These are phyloP conservation scores for Chrysogorgia sp. DNA, from an alignment of 92 coral and sea anemone genomes.

Conservation along the genomic window DNA sequence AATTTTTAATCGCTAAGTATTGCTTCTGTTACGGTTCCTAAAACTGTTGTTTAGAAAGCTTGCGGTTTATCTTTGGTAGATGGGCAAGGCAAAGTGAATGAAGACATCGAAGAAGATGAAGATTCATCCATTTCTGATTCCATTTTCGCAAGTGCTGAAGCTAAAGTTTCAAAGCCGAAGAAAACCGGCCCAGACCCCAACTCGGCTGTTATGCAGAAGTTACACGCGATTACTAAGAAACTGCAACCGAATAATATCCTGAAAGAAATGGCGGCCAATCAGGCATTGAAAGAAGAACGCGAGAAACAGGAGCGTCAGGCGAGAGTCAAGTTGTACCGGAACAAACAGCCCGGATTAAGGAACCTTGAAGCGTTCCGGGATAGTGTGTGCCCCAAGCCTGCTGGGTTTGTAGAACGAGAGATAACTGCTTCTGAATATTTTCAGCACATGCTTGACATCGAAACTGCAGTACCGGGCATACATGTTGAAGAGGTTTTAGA, in stretches of 20 bases:
- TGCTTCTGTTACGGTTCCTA: too few relatives aligned
- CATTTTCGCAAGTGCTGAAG: too few relatives aligned
- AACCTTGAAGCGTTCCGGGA: constrained; percentile 29
- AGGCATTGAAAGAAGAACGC: background rate
- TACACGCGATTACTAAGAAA: background rate
- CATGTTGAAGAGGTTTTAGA: background rate
- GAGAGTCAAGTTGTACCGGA: background rate
- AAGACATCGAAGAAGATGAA: too few relatives aligned
- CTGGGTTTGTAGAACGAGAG: background rate
- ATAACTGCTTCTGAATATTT: background rate
- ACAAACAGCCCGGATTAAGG: constrained; percentile 14
- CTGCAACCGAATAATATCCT: background rate
- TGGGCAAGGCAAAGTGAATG: too few relatives aligned
- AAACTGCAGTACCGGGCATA: background rate
- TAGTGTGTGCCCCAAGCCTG: background rate
- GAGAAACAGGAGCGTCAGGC: background rate
- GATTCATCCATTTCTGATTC: too few relatives aligned
- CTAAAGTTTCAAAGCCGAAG: too few relatives aligned
- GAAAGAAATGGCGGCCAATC: background rate
- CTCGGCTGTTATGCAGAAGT: constrained; percentile 5
- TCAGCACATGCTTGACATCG: background rate
- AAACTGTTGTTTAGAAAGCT: too few relatives aligned
- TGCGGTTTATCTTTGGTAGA: too few relatives aligned
- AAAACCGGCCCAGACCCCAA: too few relatives aligned
- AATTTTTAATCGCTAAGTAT: too few relatives aligned